A percentile compares a stretch with the other conserved stretches of the same genome.
Evolutionary conservation across 2,113 vertebrate species (phyloP).

Genomic region (Hepsetus odoe): DNA sequence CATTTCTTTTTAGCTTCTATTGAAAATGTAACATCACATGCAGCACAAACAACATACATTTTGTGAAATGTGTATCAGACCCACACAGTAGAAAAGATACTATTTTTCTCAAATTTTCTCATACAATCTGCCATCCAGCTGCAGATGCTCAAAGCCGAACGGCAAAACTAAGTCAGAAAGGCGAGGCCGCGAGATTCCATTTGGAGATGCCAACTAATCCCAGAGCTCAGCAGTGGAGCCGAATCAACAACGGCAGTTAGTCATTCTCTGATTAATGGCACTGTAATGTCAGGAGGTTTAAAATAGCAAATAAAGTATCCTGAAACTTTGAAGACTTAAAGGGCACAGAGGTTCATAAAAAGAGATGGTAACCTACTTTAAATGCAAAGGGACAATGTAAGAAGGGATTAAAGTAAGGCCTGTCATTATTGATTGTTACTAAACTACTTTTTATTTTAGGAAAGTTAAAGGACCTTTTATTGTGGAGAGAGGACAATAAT

Average conservation of each 20-base stretch:
- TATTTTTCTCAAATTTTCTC: not conserved
- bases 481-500: too few relatives aligned
- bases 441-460: too few relatives aligned
- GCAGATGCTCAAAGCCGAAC: not conserved
- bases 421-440: not conserved
- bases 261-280: conserved; percentile 29
- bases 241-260: conserved; percentile 21
- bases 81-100: not conserved
- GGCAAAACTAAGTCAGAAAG: conserved; percentile 43
- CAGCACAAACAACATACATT: not conserved
- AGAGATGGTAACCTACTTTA: conserved; percentile 3
- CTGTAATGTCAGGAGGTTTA: conserved; percentile 20
- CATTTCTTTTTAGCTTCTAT: too few relatives aligned
- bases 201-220: conserved; percentile 48
- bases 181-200: conserved; percentile 44
- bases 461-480: too few relatives aligned
- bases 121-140: not conserved
- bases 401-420: not conserved
- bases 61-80: not conserved
- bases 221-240: conserved; percentile 27
- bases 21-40: too few relatives aligned
- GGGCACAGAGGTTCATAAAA: not conserved
- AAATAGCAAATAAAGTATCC: conserved; percentile 18
- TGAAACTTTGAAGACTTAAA: not conserved
- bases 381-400: conserved; percentile 11